phyloP scores from a whole-genome alignment of 2,797 vertebrate species.

The Rhynchotus rufescens region DNA sequence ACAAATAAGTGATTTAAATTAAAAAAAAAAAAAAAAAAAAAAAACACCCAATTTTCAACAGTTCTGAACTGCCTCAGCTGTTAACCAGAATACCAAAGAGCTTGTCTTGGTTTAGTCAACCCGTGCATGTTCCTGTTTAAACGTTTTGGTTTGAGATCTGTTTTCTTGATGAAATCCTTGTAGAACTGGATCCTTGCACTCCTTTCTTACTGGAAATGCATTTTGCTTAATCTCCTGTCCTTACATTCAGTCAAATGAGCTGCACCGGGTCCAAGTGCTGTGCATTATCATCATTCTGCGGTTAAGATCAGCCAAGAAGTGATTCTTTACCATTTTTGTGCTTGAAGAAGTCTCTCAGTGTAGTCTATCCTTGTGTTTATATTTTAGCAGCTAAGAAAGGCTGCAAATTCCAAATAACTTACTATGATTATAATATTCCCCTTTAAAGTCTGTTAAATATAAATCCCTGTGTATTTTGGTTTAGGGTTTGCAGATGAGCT shows the following conservation, averaged over 20 bases:
- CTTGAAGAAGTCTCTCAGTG: background rate
- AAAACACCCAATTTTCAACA: background rate
- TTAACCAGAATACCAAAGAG: background rate
- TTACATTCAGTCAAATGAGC: background rate
- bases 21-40: too few species aligned
- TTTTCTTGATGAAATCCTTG: background rate
- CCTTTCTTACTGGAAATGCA: background rate
- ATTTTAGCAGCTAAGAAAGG: background rate
- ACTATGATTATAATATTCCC: background rate
- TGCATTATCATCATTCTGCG: background rate
- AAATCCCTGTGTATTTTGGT: background rate
- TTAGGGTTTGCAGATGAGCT: background rate
- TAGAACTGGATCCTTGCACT: too few species aligned
- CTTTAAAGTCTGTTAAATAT: background rate
- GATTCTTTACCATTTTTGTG: background rate
- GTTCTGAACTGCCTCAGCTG: background rate
- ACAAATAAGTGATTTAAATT: background rate
- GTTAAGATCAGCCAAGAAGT: background rate
- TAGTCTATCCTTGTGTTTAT: background rate
- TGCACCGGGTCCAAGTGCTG: background rate
- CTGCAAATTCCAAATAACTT: background rate
- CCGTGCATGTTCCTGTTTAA: slow-evolving; percentile 19
- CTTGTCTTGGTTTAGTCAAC: background rate
- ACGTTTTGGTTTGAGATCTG: slow-evolving; percentile 43
- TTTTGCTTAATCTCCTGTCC: slow-evolving; percentile 7